Conservation (phyloP, 2,113 vertebrate species). For the Poeciliopsis retropinna region DNA sequence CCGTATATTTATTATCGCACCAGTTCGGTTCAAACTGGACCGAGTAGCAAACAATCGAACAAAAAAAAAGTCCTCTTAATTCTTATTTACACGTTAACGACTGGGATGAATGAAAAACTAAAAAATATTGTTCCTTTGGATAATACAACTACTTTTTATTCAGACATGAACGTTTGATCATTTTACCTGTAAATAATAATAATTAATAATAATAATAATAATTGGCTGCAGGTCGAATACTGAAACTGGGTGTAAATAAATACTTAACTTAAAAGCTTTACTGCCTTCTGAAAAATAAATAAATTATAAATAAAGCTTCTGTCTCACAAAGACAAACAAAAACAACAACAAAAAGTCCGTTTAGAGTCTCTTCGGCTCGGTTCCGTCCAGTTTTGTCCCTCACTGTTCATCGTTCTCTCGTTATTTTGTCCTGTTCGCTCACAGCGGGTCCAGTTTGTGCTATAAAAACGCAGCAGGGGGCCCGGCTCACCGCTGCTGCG, state of each 20-base stretch:
- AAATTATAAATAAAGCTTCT: slow-evolving; percentile 75
- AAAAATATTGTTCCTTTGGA: slow-evolving; percentile 39
- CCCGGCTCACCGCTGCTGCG: slow-evolving; percentile 91
- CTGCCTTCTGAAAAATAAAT: slow-evolving; percentile 78
- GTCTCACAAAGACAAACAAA: slow-evolving; percentile 14
- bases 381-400: slow-evolving; percentile 21
- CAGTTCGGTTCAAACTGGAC: slow-evolving; percentile 52
- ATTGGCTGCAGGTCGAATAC: slow-evolving; percentile 53
- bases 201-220: slow-evolving; percentile 43
- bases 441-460: slow-evolving; percentile 42
- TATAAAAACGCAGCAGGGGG: slow-evolving; percentile 13
- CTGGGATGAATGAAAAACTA: slow-evolving; percentile 37
- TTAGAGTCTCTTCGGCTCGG: neutral
- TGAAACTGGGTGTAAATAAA: slow-evolving; percentile 73
- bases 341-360: slow-evolving; percentile 16
- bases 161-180: slow-evolving; percentile 28
- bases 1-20: slow-evolving; percentile 33
- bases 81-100: slow-evolving; percentile 80
- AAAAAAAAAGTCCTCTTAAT: slow-evolving; percentile 43
- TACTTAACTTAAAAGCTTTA: slow-evolving; percentile 77
- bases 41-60: slow-evolving; percentile 49
- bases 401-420: slow-evolving; percentile 24
- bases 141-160: slow-evolving; percentile 22
- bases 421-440: slow-evolving; percentile 23
- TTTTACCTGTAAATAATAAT: neutral